Evolutionary conservation across 37 sponge, comb jelly and placozoan genomes (phyloP), one percentile per base, ranked within the genome.

Genomic region (Ianthella basta): DNA sequence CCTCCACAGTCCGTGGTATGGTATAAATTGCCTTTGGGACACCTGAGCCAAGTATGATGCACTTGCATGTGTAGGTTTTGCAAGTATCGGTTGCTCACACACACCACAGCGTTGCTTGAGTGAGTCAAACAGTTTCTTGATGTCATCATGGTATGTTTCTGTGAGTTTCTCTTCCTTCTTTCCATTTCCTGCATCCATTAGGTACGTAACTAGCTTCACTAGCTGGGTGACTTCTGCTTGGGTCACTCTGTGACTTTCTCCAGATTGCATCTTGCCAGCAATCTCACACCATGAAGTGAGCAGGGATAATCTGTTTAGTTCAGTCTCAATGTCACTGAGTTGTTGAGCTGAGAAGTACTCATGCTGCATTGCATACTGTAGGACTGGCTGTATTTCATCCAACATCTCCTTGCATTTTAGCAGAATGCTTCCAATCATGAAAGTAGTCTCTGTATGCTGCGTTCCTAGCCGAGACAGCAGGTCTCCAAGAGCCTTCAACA

Each of bases 1-100:
- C 96, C 96, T 21, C 98, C 98, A 85, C 98, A 97, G 27, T 97
- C 96, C 0, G 89, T 94, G 60, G 95, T 97, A 55, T 85, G 77
- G 81, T 95, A 95, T 41, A 88, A 59, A 38, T 95, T 93, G 6
- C 98, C 94, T 55, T 95, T 95, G 13, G 86, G 88, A 64, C 98
- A 97, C 82, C 91, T 89, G 74, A 80, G 95, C 97, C 97, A 96
- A n/a, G n/a, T n/a, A n/a, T n/a, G n/a, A 55, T 91, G 92, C 14
- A 94, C 94, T 80, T 91, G 87, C 0, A 77, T 30, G 14, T 93
- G 87, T 85, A 33, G 94, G 94, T 39, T 82, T 80, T 24, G 91
- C 94, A 16, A 96, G 93, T 53, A 74, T 68, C 20, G 91, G 23
- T 0, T 81, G 79, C 33, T 96, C 94, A 29, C 55, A 55, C 35